These are phyloP conservation scores for Caenorhabditis latens DNA, from an alignment of 1,140 invertebrate genomes.

Conservation along the genomic window DNA sequence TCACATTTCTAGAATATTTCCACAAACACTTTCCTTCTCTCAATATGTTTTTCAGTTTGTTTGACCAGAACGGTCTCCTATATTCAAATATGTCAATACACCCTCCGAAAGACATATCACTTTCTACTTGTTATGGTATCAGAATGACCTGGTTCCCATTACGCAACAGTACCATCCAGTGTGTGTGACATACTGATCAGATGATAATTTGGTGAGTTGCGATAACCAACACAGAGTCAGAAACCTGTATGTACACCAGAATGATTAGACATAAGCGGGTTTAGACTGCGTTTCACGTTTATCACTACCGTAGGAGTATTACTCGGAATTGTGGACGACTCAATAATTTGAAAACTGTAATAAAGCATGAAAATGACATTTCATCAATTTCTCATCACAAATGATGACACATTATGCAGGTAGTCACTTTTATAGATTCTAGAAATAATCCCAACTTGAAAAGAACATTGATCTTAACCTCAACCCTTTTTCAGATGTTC, in stretches of 20 bases:
- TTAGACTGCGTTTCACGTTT: slow-evolving; percentile 20
- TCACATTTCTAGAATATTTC: too few relatives aligned
- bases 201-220: not conserved
- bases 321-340: not conserved
- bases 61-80: too few relatives aligned
- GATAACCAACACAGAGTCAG: slow-evolving; percentile 50
- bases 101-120: too few relatives aligned
- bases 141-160: slow-evolving; percentile 42
- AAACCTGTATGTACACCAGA: slow-evolving; percentile 14
- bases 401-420: too few relatives aligned
- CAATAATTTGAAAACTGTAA: not conserved
- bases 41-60: too few relatives aligned
- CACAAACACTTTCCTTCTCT: too few relatives aligned
- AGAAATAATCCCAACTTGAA: too few relatives aligned
- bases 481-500: too few relatives aligned
- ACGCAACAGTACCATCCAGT: slow-evolving; percentile 6
- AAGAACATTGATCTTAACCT: too few relatives aligned
- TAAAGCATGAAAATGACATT: not conserved
- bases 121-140: not conserved
- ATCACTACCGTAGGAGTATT: slow-evolving; percentile 40
- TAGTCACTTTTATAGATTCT: too few relatives aligned
- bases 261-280: slow-evolving; percentile 40
- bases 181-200: slow-evolving; percentile 5
- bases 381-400: not conserved
- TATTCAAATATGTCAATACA: too few relatives aligned